phyloP scores from a whole-genome alignment of 1,140 invertebrate species.

The Drosophila yakuba region DNA sequence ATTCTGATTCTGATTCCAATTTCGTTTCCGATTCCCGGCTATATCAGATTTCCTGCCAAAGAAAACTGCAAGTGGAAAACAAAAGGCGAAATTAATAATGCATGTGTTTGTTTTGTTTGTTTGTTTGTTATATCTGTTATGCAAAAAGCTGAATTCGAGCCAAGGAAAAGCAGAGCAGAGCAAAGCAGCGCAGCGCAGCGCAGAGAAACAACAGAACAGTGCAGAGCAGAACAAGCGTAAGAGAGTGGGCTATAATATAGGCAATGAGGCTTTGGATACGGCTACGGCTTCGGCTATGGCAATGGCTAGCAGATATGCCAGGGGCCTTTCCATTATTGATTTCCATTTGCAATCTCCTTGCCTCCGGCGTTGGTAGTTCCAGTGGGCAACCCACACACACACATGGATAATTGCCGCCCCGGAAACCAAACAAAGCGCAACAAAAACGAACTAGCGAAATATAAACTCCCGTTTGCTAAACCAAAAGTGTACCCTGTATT shows the following conservation, averaged over 20 bases:
- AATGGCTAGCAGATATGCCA: conserved; percentile 31
- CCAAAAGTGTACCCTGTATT: conserved; percentile 8
- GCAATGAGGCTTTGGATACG: background rate
- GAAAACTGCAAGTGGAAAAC: conserved; percentile 30
- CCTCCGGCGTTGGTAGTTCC: conserved; percentile 41
- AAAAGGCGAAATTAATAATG: conserved; percentile 37
- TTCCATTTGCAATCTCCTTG: conserved; percentile 59
- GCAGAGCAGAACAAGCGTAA: background rate
- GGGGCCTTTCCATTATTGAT: conserved; percentile 68
- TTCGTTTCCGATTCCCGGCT: conserved; percentile 18
- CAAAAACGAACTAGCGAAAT: background rate
- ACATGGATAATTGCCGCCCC: conserved; percentile 40
- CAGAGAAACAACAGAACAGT: too few species aligned
- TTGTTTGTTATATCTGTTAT: conserved; percentile 27
- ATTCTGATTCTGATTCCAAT: conserved; percentile 3
- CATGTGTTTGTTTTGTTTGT: conserved; percentile 19
- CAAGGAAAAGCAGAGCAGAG: conserved; percentile 30
- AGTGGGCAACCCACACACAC: conserved; percentile 26
- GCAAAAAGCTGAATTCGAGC: conserved; percentile 36
- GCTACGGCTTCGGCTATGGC: conserved; percentile 1
- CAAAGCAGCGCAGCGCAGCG: conserved; percentile 10
- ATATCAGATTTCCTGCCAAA: conserved; percentile 50
- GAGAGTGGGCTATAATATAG: background rate
- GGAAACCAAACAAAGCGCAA: conserved; percentile 28
- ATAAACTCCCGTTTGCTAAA: conserved; percentile 7